A percentile compares a stretch with the other conserved stretches of the same genome.
These are phyloP conservation scores for Eurois occulta DNA, from an alignment of 2,888 invertebrate species.

Conservation along the genomic window DNA sequence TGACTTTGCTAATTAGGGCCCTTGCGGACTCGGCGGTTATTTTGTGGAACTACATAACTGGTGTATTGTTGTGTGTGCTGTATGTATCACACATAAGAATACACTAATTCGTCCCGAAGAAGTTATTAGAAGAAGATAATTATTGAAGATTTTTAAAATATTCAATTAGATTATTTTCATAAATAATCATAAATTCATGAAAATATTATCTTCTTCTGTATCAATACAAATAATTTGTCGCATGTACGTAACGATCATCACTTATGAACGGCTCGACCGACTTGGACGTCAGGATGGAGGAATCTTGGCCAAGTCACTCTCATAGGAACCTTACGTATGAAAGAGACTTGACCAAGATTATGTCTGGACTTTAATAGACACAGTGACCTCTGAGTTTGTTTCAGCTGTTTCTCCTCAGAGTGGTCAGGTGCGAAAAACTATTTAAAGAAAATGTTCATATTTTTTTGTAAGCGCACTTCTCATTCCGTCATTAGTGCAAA, in stretches of 20 bases:
- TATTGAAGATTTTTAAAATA: too few species aligned
- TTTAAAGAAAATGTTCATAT: too few species aligned
- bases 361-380: not conserved
- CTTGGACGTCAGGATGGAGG: too few species aligned
- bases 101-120: not conserved
- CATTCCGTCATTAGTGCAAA: not conserved
- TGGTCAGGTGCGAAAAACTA: not conserved
- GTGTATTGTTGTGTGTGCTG: not conserved
- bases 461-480: not conserved
- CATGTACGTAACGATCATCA: not conserved
- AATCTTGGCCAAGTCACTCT: not conserved
- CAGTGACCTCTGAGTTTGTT: not conserved
- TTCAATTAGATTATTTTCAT: too few species aligned
- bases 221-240: too few species aligned
- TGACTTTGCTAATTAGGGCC: slow-evolving; percentile 4
- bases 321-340: too few species aligned
- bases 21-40: not conserved
- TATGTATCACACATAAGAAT: not conserved
- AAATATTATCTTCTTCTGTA: too few species aligned
- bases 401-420: not conserved
- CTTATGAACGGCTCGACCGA: not conserved
- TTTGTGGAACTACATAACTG: too few species aligned
- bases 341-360: not conserved
- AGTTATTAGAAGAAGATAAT: not conserved
- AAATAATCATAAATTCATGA: too few species aligned